These are phyloP conservation scores for Chrysaora quinquecirrha DNA, from an alignment of 30 jellyfish, hydroid and myxozoan genomes.

Conservation along the genomic window DNA sequence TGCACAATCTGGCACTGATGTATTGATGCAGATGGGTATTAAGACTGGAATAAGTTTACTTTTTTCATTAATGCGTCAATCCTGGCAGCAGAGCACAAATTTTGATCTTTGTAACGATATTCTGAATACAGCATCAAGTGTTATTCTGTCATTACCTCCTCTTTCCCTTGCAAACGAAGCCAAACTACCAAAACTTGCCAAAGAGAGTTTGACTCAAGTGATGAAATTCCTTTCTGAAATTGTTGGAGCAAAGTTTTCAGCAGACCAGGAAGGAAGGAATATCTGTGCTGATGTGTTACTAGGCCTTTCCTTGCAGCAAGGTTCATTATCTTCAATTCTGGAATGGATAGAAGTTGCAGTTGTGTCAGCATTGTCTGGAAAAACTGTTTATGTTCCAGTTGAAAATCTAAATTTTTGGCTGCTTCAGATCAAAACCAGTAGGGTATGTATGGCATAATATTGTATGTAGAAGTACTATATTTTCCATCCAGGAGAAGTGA, in stretches of 20 bases:
- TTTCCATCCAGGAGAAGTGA: too few relatives aligned
- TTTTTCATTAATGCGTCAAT: conserved; percentile 81
- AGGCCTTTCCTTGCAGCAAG: conserved; percentile 82
- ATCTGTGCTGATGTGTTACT: conserved; percentile 68
- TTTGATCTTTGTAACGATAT: conserved; percentile 69
- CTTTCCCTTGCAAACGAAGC: conserved; percentile 79
- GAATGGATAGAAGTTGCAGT: conserved; percentile 83
- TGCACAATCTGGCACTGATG: conserved; percentile 58
- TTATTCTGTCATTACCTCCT: conserved; percentile 74
- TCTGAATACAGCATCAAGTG: conserved; percentile 60
- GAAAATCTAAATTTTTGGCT: conserved; percentile 37
- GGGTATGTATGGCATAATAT: too few relatives aligned
- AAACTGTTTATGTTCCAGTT: conserved; percentile 4
- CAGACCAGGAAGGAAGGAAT: conserved; percentile 26
- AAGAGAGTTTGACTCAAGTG: conserved; percentile 64
- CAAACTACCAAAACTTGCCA: conserved; percentile 81
- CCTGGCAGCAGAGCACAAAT: conserved; percentile 72
- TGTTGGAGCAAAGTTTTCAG: conserved; percentile 19
- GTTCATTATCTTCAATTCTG: conserved; percentile 60
- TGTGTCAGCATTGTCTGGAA: conserved; percentile 22
- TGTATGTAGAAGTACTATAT: too few relatives aligned
- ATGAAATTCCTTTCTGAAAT: conserved; percentile 58
- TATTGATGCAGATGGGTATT: conserved; percentile 82
- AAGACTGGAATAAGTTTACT: conserved; percentile 77
- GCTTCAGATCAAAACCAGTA: conserved; percentile 4